Evolutionary conservation across 2,113 vertebrate genomes (phyloP).

Genomic region (Neolamprologus devosi): DNA sequence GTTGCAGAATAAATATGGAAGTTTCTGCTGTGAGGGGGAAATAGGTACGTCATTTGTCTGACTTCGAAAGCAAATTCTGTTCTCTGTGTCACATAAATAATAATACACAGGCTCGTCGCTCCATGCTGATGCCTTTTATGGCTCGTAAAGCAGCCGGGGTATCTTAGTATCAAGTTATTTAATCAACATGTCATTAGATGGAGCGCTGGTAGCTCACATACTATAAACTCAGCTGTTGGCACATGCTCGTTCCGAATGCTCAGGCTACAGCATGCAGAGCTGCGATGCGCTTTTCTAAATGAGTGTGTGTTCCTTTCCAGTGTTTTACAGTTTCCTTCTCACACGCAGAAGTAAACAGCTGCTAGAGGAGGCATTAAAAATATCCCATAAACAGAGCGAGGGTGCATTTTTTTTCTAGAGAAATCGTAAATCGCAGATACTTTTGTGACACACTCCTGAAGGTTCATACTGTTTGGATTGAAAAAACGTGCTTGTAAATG

Average conservation of each 20-base stretch:
- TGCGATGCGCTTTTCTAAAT: background rate
- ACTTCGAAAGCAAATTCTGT: background rate
- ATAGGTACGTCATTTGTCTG: background rate
- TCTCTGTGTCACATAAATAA: conserved; percentile 19
- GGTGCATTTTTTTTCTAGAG: background rate
- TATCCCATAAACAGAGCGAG: background rate
- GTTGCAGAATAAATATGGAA: background rate
- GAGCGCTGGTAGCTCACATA: background rate
- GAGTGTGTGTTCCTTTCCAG: background rate
- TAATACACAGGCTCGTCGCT: background rate
- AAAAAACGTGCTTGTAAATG: background rate
- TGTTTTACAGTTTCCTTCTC: conserved; percentile 24
- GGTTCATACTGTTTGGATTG: background rate
- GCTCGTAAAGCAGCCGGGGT: background rate
- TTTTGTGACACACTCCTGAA: background rate
- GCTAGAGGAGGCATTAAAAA: background rate
- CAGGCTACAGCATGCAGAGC: background rate
- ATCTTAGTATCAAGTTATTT: conserved; percentile 49
- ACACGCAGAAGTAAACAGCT: background rate
- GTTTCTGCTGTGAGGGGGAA: background rate
- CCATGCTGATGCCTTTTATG: conserved; percentile 47
- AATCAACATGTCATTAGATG: conserved; percentile 56
- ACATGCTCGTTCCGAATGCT: background rate
- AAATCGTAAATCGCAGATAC: background rate
- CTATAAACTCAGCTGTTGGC: conserved; percentile 47